phyloP scores from a whole-genome alignment of 1,140 invertebrate species.

The Helicoverpa zea region DNA sequence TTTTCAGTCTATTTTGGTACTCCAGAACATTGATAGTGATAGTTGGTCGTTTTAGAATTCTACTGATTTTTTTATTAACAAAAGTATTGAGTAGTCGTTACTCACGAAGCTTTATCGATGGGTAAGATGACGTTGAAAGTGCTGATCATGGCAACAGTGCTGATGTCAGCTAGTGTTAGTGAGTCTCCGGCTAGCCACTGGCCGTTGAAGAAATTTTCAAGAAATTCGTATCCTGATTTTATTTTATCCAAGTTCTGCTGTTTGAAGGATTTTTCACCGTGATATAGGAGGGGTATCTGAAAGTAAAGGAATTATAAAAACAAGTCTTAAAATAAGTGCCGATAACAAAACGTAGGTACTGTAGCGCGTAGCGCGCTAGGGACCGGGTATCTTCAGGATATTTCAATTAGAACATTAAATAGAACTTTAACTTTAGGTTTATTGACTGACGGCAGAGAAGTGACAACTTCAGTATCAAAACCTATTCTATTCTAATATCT shows the following conservation, averaged over 20 bases:
- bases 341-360: too few relatives aligned
- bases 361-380: too few relatives aligned
- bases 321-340: neutral
- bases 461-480: too few relatives aligned
- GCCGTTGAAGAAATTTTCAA: constrained; percentile 86
- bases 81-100: neutral
- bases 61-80: too few relatives aligned
- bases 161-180: constrained; percentile 89
- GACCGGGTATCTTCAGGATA: too few relatives aligned
- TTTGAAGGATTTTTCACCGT: constrained; percentile 27
- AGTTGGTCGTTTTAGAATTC: too few relatives aligned
- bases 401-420: too few relatives aligned
- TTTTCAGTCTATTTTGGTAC: too few relatives aligned
- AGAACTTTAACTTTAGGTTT: too few relatives aligned
- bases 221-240: constrained; percentile 85
- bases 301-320: neutral
- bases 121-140: constrained; percentile 55
- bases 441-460: too few relatives aligned
- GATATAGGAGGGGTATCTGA: constrained; percentile 42
- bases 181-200: constrained; percentile 86
- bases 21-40: too few relatives aligned
- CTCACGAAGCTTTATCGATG: constrained; percentile 57
- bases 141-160: constrained; percentile 83
- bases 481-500: too few relatives aligned
- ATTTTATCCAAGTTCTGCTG: constrained; percentile 66